Evolutionary conservation across 2,797 vertebrate species (phyloP).

Genomic region (Acipenser oxyrinchus): DNA sequence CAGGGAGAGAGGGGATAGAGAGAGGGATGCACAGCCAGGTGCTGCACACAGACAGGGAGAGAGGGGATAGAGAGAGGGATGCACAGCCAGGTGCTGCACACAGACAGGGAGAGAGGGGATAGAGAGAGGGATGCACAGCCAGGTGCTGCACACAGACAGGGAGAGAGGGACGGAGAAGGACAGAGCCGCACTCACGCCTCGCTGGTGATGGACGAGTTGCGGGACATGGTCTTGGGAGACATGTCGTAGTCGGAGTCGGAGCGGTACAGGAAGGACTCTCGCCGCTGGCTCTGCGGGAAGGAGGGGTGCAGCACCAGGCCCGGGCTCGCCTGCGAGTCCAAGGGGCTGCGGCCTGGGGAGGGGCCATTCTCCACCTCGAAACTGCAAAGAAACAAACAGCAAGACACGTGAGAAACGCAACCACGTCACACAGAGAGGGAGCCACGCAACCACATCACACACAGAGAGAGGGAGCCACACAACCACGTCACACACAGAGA

Average conservation of each 20-base stretch:
- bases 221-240: conserved; percentile 86
- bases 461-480: too few relatives aligned
- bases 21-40: too few relatives aligned
- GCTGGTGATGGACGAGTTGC: conserved; percentile 86
- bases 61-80: too few relatives aligned
- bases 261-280: conserved; percentile 88
- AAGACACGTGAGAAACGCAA: background rate
- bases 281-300: conserved; percentile 73
- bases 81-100: too few relatives aligned
- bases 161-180: too few relatives aligned
- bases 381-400: conserved; percentile 41
- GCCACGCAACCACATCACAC: background rate
- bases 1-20: too few relatives aligned
- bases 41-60: too few relatives aligned
- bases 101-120: too few relatives aligned
- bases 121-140: too few relatives aligned
- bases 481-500: too few relatives aligned
- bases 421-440: background rate
- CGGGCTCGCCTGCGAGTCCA: conserved; percentile 85
- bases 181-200: conserved; percentile 67
- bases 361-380: conserved; percentile 87
- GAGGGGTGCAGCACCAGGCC: conserved; percentile 78
- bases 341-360: conserved; percentile 76
- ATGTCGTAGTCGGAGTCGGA: conserved; percentile 88
- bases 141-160: too few relatives aligned